Evolutionary conservation across 2,888 invertebrate genomes (phyloP).

Genomic region (Sphinx pinastri): DNA sequence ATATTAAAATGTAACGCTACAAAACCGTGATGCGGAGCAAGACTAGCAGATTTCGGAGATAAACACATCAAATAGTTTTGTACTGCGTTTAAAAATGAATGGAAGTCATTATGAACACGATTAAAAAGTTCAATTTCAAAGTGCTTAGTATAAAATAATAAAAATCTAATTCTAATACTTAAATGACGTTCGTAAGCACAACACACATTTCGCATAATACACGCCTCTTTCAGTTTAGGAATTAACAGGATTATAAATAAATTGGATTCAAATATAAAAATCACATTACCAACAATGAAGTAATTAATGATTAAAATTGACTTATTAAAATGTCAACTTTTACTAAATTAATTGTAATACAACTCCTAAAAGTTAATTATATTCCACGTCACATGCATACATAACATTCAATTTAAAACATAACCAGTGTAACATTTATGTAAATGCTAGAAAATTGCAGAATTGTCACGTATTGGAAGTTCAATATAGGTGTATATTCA

Average conservation of each 20-base stretch:
- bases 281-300: conserved; percentile 1
- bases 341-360: background rate
- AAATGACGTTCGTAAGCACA: conserved; percentile 13
- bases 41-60: conserved; percentile 49
- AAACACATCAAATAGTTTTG: conserved; percentile 17
- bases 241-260: background rate
- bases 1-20: conserved; percentile 62
- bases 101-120: conserved; percentile 22
- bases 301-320: background rate
- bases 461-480: conserved; percentile 6
- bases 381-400: background rate
- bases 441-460: conserved; percentile 21
- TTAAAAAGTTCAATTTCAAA: conserved; percentile 21
- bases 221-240: background rate
- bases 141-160: conserved; percentile 29
- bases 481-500: conserved; percentile 10
- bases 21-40: conserved; percentile 65
- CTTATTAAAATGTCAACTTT: background rate
- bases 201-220: conserved; percentile 5
- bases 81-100: conserved; percentile 20
- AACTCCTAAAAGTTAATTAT: background rate
- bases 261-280: background rate
- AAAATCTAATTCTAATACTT: conserved; percentile 27
- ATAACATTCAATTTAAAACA: background rate
- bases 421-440: background rate